Evolutionary conservation across 2,888 invertebrate species (phyloP).

Genomic region (Diogma glabrata): DNA sequence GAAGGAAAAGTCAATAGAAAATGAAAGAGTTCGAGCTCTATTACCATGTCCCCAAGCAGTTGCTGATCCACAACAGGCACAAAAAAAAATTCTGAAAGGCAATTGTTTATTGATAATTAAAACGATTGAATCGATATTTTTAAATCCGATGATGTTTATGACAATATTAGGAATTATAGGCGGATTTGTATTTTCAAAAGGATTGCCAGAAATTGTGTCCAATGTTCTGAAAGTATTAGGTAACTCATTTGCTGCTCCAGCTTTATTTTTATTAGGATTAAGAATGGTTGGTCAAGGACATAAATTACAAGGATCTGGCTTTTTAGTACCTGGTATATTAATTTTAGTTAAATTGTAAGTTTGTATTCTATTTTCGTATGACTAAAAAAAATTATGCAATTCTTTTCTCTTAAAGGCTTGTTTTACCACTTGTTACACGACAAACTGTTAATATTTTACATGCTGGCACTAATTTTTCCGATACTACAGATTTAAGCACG

Average conservation of each 20-base stretch:
- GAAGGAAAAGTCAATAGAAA: constrained; percentile 16
- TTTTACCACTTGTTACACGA: constrained; percentile 73
- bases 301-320: constrained; percentile 61
- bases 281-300: constrained; percentile 87
- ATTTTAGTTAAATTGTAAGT: constrained; percentile 82
- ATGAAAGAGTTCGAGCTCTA: background rate
- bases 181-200: constrained; percentile 68
- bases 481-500: constrained; percentile 72
- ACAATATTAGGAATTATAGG: constrained; percentile 81
- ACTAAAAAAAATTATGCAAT: constrained; percentile 2
- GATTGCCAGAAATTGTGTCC: constrained; percentile 61
- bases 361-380: constrained; percentile 12
- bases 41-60: background rate
- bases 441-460: constrained; percentile 70
- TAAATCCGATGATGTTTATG: constrained; percentile 87
- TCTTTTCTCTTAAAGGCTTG: constrained; percentile 43
- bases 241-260: constrained; percentile 82
- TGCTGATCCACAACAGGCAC: constrained; percentile 27
- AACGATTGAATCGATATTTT: constrained; percentile 57
- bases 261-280: constrained; percentile 79
- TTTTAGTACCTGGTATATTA: constrained; percentile 74
- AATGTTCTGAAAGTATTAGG: constrained; percentile 69
- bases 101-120: constrained; percentile 31
- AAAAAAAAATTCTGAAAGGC: constrained; percentile 27
- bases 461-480: constrained; percentile 55